phyloP scores from a whole-genome alignment of 2,113 vertebrate genomes.

The Zapus hudsonius region DNA sequence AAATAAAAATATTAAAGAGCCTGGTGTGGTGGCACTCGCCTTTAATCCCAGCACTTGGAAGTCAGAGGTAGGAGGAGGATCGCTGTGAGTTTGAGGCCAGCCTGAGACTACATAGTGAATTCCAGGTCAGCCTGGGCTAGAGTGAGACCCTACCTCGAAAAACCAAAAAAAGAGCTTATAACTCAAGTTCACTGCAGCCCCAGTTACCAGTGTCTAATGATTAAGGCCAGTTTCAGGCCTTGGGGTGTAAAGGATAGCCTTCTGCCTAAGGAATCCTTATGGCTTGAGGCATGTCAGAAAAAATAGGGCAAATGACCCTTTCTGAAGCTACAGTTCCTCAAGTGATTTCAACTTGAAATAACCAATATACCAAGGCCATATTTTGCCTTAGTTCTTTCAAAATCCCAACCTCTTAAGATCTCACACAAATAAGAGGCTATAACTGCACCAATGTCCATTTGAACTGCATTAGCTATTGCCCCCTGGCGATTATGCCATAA shows the following conservation, averaged over 20 bases:
- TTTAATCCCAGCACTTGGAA: no score
- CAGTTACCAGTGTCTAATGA: neutral
- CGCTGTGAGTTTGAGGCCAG: no score
- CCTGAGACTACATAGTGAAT: no score
- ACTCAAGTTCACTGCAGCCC: neutral
- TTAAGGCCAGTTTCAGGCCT: neutral
- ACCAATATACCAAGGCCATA: no score
- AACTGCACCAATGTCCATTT: neutral
- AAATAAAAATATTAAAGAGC: no score
- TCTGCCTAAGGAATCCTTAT: neutral
- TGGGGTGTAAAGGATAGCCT: neutral
- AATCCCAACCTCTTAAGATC: neutral
- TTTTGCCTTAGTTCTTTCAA: neutral
- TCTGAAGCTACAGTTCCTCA: neutral
- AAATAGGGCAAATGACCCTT: neutral
- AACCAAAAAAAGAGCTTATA: neutral
- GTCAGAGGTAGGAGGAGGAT: no score
- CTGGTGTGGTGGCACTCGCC: no score
- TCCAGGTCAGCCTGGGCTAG: no score
- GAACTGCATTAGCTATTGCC: no score
- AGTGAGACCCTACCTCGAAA: no score
- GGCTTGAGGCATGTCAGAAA: neutral
- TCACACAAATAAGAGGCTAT: neutral
- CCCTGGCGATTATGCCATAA: neutral
- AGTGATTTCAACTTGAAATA: neutral